Evolutionary conservation across 2,888 invertebrate genomes (phyloP), one percentile per base, ranked within the genome.

Genomic region (Stomorhina lunata): DNA sequence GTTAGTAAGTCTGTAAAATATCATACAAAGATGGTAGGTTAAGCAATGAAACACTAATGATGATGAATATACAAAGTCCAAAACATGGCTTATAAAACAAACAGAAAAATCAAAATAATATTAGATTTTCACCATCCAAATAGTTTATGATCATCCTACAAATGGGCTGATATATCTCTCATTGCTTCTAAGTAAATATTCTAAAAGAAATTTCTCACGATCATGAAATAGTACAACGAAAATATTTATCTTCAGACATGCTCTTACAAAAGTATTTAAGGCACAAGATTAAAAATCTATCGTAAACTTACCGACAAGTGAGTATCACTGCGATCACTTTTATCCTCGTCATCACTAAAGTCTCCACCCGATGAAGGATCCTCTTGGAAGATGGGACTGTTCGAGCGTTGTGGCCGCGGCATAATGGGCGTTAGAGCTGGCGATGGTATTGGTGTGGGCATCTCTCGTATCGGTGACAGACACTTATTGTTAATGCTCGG

Each of bases 401-500:
- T 87, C 20, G 88, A 87, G 48, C 90, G 86, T 63, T 88, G 87
- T 22, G 86, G 87, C 84, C 93, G 88, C 22, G 92, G 90, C 92
- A 93, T 92, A 20, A 95, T 92, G 0, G 95, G 95, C 0, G 95
- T 95, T 12, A 95, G 92, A 15, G 94, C 92, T 3, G 95, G 95
- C 12, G 94, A 94, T 12, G 95, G 95, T 68, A 94, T 92, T 4
- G 95, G 95, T 4, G 95, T 95, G 2, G 95, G 95, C 85, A 95
- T 92, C 90, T 95, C 95, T 84, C 95, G 92, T 84, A 96, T 96
- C 0, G 96, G 96, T 65, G 95, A 95, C 84, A 96, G 93, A 92
- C 95, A 96, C 91, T 95, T 95, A 88, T 94, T 95, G 88, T 94
- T 95, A 86, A 94, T 94, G 89, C 93, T 94, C 45, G 96, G 95